phyloP scores from a whole-genome alignment of 2,797 vertebrate genomes.

The Masticophis lateralis region DNA sequence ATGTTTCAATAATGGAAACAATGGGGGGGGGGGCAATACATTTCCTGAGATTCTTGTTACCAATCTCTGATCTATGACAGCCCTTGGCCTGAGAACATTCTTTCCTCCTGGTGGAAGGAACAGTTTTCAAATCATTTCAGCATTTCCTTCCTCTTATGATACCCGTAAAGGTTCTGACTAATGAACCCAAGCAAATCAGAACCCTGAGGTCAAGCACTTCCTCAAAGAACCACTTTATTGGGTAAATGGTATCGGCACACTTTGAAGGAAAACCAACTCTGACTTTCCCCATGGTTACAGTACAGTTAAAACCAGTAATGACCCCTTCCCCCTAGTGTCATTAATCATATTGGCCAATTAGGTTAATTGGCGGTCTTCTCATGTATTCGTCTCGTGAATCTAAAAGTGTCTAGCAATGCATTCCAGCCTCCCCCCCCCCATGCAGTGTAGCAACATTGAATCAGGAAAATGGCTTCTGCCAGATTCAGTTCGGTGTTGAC shows the following conservation, averaged over 20 bases:
- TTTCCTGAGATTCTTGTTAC: not conserved
- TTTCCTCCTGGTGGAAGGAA: not conserved
- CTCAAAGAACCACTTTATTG: not conserved
- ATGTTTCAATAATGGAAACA: not conserved
- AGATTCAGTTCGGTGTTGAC: not conserved
- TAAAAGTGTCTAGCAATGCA: not conserved
- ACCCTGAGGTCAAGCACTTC: not conserved
- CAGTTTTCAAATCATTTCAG: not conserved
- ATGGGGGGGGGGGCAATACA: not conserved
- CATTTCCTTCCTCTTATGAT: not conserved
- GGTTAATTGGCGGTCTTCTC: not conserved
- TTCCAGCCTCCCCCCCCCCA: not conserved
- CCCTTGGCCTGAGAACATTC: not conserved
- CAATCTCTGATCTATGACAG: not conserved
- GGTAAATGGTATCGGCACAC: not conserved
- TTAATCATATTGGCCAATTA: not conserved
- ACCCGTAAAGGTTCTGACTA: not conserved
- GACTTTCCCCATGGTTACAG: not conserved
- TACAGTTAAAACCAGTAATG: not conserved
- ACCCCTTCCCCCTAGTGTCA: not conserved
- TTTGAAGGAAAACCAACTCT: not conserved
- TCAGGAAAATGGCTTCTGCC: not conserved
- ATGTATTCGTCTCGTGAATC: not conserved
- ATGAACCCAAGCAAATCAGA: not conserved
- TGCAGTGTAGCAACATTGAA: not conserved